Conservation (phyloP, 2,888 invertebrate species). For the Pollenia griseotomentosa region DNA sequence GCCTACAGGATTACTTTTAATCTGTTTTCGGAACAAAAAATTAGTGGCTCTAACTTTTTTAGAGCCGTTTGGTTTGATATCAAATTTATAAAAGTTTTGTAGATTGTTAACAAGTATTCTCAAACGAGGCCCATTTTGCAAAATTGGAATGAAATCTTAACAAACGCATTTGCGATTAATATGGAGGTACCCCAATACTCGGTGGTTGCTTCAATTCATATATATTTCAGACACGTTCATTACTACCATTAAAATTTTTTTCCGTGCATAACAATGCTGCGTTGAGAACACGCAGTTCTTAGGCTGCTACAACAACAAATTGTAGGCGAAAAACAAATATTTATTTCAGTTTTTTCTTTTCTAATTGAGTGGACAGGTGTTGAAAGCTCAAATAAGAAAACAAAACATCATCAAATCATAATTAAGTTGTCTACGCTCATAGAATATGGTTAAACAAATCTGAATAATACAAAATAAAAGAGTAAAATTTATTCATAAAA, state of each 20-base stretch:
- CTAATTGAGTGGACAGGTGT: constrained; percentile 69
- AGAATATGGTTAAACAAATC: constrained; percentile 3
- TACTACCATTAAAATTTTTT: neutral
- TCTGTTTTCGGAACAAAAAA: too few relatives aligned
- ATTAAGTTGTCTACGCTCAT: constrained; percentile 44
- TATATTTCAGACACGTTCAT: too few relatives aligned
- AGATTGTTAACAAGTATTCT: too few relatives aligned
- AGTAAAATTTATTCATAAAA: constrained; percentile 26
- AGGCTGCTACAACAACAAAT: constrained; percentile 18
- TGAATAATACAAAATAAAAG: neutral
- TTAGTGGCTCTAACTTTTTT: too few relatives aligned
- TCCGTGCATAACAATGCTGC: constrained; percentile 4
- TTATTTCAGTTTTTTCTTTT: constrained; percentile 31
- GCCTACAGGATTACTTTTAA: too few relatives aligned
- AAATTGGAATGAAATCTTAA: too few relatives aligned
- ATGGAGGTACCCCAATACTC: too few relatives aligned
- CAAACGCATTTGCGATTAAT: too few relatives aligned
- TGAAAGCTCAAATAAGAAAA: constrained; percentile 62
- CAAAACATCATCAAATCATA: constrained; percentile 51
- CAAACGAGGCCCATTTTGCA: too few relatives aligned
- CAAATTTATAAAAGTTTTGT: too few relatives aligned
- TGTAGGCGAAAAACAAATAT: constrained; percentile 63
- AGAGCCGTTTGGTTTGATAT: too few relatives aligned
- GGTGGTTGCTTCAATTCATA: too few relatives aligned
- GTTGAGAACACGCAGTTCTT: neutral